A percentile compares a stretch with the other conserved stretches of the same genome.
phyloP scores from a whole-genome alignment of 2,797 vertebrate species.

The Oreonectes daqikongensis region DNA sequence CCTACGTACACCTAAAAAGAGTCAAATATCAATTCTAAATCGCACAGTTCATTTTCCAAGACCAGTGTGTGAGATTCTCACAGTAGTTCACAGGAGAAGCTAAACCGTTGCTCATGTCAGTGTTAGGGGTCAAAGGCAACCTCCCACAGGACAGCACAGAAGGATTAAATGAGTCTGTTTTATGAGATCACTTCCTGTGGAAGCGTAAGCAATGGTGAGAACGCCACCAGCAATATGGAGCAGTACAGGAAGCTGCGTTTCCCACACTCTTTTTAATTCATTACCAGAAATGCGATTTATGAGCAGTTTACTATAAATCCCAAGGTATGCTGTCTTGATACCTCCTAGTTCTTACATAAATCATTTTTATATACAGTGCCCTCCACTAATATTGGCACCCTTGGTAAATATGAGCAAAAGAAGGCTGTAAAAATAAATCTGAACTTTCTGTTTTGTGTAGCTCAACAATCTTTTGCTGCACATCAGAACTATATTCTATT shows the following conservation, averaged over 20 bases:
- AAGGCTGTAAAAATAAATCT: no score
- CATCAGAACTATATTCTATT: no score
- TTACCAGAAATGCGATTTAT: slow-evolving; percentile 1
- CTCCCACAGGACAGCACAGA: slow-evolving; percentile 64
- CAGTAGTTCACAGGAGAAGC: slow-evolving; percentile 8
- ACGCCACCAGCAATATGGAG: slow-evolving; percentile 54
- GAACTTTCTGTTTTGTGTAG: no score
- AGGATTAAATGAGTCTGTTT: slow-evolving; percentile 66
- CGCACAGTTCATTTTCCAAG: not conserved
- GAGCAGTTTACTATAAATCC: not conserved
- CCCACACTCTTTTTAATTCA: slow-evolving; percentile 38
- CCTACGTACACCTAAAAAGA: slow-evolving; percentile 53
- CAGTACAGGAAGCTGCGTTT: slow-evolving; percentile 38
- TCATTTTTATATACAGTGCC: no score
- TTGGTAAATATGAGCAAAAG: no score
- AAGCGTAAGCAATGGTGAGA: slow-evolving; percentile 64
- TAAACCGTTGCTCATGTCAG: slow-evolving; percentile 43
- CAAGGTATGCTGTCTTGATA: no score
- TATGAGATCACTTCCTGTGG: slow-evolving; percentile 73
- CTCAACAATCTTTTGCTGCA: no score
- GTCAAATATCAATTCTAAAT: slow-evolving; percentile 34
- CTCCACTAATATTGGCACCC: no score
- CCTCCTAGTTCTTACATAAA: no score
- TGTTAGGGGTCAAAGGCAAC: slow-evolving; percentile 63
- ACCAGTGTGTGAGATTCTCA: slow-evolving; percentile 22